A percentile compares a stretch with the other conserved stretches of the same genome.
Evolutionary conservation across 2,113 vertebrate species (phyloP).

Genomic region (Eleginops maclovinus): DNA sequence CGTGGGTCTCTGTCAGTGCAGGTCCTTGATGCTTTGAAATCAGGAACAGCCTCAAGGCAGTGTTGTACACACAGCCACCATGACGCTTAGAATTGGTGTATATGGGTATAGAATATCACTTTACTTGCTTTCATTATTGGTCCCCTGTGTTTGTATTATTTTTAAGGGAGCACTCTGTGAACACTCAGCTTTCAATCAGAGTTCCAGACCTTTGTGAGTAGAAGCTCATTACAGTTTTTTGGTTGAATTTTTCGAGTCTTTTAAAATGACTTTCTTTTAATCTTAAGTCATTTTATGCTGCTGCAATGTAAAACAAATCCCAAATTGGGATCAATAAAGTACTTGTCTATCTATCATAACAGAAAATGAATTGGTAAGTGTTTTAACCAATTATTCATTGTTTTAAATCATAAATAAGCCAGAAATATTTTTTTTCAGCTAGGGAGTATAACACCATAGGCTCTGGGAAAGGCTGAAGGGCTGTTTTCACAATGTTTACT

Average conservation of each 20-base stretch:
- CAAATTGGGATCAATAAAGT: too few species aligned
- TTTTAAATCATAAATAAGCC: too few species aligned
- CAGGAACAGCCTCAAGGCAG: slow-evolving; percentile 29
- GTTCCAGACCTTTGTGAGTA: background rate
- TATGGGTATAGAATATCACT: background rate
- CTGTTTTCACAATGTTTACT: background rate
- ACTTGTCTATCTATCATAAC: too few species aligned
- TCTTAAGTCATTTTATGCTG: too few species aligned
- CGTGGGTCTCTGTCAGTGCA: slow-evolving; percentile 53
- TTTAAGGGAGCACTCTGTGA: background rate
- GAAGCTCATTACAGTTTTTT: background rate
- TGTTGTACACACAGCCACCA: background rate
- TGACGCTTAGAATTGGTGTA: background rate
- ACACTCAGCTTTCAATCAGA: background rate
- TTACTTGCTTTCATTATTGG: background rate
- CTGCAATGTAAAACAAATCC: too few species aligned
- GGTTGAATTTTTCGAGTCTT: too few species aligned
- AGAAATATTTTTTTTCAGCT: background rate
- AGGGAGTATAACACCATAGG: background rate
- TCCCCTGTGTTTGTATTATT: background rate
- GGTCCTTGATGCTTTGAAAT: slow-evolving; percentile 61
- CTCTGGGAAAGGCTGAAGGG: background rate
- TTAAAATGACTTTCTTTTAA: too few species aligned
- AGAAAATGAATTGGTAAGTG: too few species aligned
- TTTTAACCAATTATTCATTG: too few species aligned